Evolutionary conservation across 2,113 vertebrate species (phyloP).

Genomic region (Aleadryas rufinucha): DNA sequence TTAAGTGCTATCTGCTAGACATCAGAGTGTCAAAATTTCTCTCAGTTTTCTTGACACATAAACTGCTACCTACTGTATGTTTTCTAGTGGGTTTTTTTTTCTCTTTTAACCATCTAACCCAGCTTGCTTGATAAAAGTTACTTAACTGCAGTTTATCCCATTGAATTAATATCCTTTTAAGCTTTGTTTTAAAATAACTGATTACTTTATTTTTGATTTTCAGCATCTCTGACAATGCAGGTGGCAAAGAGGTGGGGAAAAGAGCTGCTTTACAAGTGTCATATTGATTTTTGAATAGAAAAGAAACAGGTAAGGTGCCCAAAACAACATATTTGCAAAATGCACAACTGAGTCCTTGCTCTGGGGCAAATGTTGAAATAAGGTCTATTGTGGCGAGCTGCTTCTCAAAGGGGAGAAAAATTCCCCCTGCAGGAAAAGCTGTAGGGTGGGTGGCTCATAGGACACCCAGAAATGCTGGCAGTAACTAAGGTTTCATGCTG

Average conservation of each 20-base stretch:
- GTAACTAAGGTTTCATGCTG: background rate
- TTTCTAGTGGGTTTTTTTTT: conserved; percentile 76
- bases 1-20: conserved; percentile 99
- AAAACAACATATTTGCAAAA: background rate
- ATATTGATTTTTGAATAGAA: conserved; percentile 20
- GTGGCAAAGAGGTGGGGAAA: background rate
- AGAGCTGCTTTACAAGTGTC: background rate
- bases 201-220: conserved; percentile 52
- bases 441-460: background rate
- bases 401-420: background rate
- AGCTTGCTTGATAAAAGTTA: conserved; percentile 77
- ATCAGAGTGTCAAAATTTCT: conserved; percentile 95
- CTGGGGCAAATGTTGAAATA: background rate
- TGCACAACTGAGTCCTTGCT: background rate
- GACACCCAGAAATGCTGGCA: background rate
- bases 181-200: conserved; percentile 59
- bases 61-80: conserved; percentile 87
- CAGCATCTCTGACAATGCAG: background rate
- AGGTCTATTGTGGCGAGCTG: background rate
- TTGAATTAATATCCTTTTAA: conserved; percentile 77
- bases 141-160: conserved; percentile 76
- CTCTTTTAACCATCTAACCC: conserved; percentile 84
- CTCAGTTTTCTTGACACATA: conserved; percentile 97
- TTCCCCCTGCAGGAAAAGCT: background rate
- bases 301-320: background rate